Conservation (phyloP, 2,113 vertebrate species). For the Neolamprologus brichardi region DNA sequence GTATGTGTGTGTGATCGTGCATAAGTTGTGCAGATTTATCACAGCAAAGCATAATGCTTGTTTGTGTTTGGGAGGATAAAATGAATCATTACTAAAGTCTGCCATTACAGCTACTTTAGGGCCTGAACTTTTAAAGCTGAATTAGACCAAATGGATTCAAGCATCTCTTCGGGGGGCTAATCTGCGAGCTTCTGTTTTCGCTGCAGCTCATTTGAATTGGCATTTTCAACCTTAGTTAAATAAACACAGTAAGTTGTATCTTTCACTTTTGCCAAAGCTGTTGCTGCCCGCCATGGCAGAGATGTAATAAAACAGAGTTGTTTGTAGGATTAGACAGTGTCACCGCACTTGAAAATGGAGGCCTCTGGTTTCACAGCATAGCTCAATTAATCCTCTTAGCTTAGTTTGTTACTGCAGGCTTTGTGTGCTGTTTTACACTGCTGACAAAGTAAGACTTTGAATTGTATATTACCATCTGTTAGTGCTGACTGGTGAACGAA, state of each 20-base stretch:
- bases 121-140: slow-evolving; percentile 15
- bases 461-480: background rate
- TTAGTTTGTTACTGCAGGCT: background rate
- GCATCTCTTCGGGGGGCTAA: background rate
- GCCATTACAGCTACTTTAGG: background rate
- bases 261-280: background rate
- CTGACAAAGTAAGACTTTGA: background rate
- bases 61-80: slow-evolving; percentile 5
- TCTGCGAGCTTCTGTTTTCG: background rate
- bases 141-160: slow-evolving; percentile 17
- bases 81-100: slow-evolving; percentile 23
- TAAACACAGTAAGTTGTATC: background rate
- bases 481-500: background rate
- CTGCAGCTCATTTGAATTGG: background rate
- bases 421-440: background rate
- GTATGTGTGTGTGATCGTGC: background rate
- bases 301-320: background rate
- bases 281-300: background rate
- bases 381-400: slow-evolving; percentile 20
- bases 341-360: background rate
- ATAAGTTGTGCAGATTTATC: background rate
- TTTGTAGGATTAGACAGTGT: slow-evolving; percentile 9
- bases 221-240: background rate
- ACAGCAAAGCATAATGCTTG: background rate
- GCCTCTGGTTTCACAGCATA: slow-evolving; percentile 4